These are phyloP conservation scores for Carettochelys insculpta DNA, from an alignment of 2,113 vertebrate species.

Conservation along the genomic window DNA sequence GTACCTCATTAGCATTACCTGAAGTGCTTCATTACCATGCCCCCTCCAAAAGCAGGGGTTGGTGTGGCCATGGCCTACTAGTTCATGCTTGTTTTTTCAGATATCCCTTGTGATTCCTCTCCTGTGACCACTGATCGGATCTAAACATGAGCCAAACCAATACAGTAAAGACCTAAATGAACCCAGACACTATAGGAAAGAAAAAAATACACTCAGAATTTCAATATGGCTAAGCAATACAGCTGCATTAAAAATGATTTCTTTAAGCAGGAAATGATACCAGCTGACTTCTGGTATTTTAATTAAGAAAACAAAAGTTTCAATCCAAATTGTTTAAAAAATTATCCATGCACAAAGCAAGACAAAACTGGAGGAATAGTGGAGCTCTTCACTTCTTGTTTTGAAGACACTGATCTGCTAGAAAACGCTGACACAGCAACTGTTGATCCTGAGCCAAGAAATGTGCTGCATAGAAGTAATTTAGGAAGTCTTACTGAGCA, in stretches of 20 bases:
- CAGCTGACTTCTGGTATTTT: background rate
- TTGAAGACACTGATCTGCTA: background rate
- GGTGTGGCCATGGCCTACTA: too few species aligned
- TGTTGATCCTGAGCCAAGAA: background rate
- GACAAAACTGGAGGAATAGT: background rate
- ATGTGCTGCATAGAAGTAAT: background rate
- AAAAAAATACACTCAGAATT: background rate
- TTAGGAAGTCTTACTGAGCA: background rate
- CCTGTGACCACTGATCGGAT: background rate
- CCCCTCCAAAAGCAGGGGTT: too few species aligned
- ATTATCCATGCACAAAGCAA: background rate
- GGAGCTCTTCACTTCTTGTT: background rate
- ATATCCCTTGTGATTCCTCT: background rate
- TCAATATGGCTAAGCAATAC: background rate
- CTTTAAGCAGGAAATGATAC: background rate
- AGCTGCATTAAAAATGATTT: background rate
- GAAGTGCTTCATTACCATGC: too few species aligned
- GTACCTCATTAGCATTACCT: too few species aligned
- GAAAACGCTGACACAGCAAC: background rate
- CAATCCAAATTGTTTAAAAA: background rate
- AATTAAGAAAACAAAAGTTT: background rate
- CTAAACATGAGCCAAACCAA: background rate
- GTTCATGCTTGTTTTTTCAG: background rate
- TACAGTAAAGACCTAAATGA: background rate
- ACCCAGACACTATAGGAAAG: background rate